Evolutionary conservation across 92 coral and sea anemone species (phyloP), one percentile per base, ranked within the genome.

Genomic region (Palythoa heliodiscus): DNA sequence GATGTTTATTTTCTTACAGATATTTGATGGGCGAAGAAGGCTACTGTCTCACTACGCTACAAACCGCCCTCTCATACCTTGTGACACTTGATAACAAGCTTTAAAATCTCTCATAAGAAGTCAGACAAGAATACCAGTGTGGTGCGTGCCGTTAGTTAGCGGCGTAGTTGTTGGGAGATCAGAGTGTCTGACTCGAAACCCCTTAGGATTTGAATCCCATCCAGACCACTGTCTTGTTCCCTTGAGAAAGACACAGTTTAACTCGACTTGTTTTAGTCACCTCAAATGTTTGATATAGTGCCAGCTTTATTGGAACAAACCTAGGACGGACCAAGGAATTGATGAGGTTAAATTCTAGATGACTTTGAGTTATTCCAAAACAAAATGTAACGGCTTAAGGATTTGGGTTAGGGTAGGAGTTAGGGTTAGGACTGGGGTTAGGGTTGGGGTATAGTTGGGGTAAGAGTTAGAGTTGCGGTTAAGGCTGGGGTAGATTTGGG

Each of bases 1-100:
- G 39, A 23, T 24, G 54, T 82, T 70, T 82, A 58, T 25, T 70
- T 54, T 35, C 53, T 69, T 88, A 14, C 80, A 96, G 99, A 75
- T 96, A 96, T 82, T 88, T 96, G 87, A 96, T 96, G 99, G 99
- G 99, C 0, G 99, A 96, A 71, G 99, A 96, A 87, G 99, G 99
- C 23, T 96, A 96, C 87, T 96, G 98, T 66, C 89, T 96, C 54
- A 96, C 99, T 11, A 94, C 99, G 7, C 86, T 96, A 29, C 93
- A 90, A 84, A 96, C 99, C 19, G 99, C 97, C 38, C 90, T 96
- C 11, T 93, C 95, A 5, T 94, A 96, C 86, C 88, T 96, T 39
- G 93, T 86, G 63, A 89, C 96, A 29, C 86, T 91, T 76, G 90
- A 92, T 52, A 74, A 89, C 47, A 78, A 38, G 2, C 73, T 9